These are phyloP conservation scores for Xyliphius kryptos DNA, from an alignment of 2,113 vertebrate species.

Conservation along the genomic window DNA sequence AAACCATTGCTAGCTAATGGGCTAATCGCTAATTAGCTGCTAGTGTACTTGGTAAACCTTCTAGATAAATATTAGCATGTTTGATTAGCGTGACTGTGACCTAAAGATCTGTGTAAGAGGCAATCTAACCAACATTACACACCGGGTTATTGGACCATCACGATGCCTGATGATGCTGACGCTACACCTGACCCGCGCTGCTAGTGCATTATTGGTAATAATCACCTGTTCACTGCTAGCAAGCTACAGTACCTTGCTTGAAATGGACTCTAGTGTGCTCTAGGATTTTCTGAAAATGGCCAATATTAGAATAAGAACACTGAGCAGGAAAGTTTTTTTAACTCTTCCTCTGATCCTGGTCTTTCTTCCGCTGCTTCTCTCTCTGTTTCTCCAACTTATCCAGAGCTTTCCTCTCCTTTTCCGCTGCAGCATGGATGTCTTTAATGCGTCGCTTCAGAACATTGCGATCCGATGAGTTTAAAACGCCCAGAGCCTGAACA, in stretches of 20 bases:
- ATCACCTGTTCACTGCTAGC: neutral
- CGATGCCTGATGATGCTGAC: neutral
- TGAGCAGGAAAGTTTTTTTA: slow-evolving; percentile 28
- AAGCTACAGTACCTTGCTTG: neutral
- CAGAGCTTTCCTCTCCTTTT: slow-evolving; percentile 77
- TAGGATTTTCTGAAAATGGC: slow-evolving; percentile 10
- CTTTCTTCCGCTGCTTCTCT: slow-evolving; percentile 72
- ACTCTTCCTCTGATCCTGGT: slow-evolving; percentile 67
- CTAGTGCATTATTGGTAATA: slow-evolving; percentile 4
- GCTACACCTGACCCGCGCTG: neutral
- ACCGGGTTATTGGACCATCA: neutral
- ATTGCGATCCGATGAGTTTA: slow-evolving; percentile 72
- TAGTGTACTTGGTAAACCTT: neutral
- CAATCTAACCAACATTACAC: neutral
- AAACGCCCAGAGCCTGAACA: slow-evolving; percentile 78
- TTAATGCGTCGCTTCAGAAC: slow-evolving; percentile 76
- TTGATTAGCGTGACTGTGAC: neutral
- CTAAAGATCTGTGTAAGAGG: neutral
- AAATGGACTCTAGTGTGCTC: neutral
- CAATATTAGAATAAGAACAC: neutral
- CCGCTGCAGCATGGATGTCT: slow-evolving; percentile 67
- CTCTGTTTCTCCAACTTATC: slow-evolving; percentile 77
- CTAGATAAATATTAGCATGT: slow-evolving; percentile 4
- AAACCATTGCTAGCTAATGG: neutral
- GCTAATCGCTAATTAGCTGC: neutral